Percentiles rank a stretch among this genome's conserved stretches.
Evolutionary conservation across 2,888 invertebrate genomes (phyloP).

Genomic region (Ectemnius continuus): DNA sequence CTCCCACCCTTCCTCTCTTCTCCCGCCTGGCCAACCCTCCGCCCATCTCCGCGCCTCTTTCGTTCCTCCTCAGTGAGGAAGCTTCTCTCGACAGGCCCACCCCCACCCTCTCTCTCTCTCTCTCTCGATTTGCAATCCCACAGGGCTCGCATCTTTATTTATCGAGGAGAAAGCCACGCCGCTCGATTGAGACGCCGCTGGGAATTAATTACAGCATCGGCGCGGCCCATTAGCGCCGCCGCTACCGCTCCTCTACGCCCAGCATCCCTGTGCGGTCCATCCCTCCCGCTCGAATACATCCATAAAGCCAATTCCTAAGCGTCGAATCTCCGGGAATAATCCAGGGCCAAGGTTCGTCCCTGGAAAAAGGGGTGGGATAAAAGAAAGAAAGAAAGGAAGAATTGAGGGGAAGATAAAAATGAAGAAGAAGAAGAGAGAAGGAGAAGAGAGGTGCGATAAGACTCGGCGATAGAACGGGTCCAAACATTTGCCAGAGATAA

Average conservation of each 20-base stretch:
- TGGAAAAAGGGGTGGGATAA: not conserved
- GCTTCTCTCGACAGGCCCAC: not conserved
- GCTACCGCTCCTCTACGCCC: not conserved
- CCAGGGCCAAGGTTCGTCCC: too few relatives aligned
- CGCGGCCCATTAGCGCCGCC: not conserved
- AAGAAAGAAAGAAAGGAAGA: not conserved
- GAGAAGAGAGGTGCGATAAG: constrained; percentile 58
- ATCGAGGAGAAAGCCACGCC: constrained; percentile 27
- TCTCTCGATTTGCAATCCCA: constrained; percentile 44
- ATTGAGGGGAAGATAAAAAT: not conserved
- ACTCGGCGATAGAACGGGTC: constrained; percentile 66
- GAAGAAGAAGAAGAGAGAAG: not conserved
- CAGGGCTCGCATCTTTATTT: constrained; percentile 50
- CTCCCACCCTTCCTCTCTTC: too few relatives aligned
- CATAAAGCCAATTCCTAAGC: too few relatives aligned
- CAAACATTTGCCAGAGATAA: constrained; percentile 74
- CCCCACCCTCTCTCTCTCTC: constrained; percentile 17
- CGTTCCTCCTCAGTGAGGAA: not conserved
- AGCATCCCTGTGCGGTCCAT: too few relatives aligned
- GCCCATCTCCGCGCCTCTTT: constrained; percentile 1
- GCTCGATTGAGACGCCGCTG: not conserved
- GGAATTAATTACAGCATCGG: constrained; percentile 35
- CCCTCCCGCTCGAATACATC: too few relatives aligned
- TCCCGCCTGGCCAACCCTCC: too few relatives aligned
- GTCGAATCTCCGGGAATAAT: too few relatives aligned